These are phyloP conservation scores for Oreochromis mossambicus DNA, from an alignment of 2,797 vertebrate genomes.

Conservation along the genomic window DNA sequence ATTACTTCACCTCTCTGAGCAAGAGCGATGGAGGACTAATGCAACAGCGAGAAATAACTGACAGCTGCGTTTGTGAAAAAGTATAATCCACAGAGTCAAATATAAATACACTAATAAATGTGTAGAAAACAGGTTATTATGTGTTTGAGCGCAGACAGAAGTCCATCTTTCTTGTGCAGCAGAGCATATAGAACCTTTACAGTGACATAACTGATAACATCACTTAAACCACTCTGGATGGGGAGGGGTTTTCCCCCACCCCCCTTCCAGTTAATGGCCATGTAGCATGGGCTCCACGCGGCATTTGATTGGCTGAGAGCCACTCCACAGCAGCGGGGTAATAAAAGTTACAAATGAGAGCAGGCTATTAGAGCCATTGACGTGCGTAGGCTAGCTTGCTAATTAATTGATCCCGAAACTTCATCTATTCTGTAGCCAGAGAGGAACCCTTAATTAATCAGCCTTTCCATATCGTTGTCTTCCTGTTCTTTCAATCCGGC, in stretches of 20 bases:
- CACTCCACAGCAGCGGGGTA: constrained; percentile 63
- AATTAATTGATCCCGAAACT: constrained; percentile 81
- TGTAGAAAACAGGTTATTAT: not conserved
- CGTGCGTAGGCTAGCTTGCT: constrained; percentile 69
- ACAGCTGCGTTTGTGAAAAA: constrained; percentile 8
- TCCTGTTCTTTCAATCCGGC: constrained; percentile 24
- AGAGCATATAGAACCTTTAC: not conserved
- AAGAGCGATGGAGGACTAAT: constrained; percentile 29
- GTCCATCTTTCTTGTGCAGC: not conserved
- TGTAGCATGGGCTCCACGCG: constrained; percentile 27
- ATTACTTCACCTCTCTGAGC: constrained; percentile 27
- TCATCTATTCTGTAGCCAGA: constrained; percentile 75
- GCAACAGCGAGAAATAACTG: constrained; percentile 28
- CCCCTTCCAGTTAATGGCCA: constrained; percentile 54
- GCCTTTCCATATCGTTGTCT: constrained; percentile 50
- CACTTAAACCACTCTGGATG: constrained; percentile 12
- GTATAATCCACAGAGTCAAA: constrained; percentile 12
- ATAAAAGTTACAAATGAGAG: constrained; percentile 81
- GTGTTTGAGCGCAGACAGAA: not conserved
- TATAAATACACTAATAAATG: not conserved
- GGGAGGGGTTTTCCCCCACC: not conserved
- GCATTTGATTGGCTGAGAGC: constrained; percentile 68
- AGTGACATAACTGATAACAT: constrained; percentile 52
- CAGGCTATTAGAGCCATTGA: constrained; percentile 76
- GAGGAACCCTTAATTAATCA: constrained; percentile 76